Evolutionary conservation across 1,140 invertebrate genomes (phyloP), one percentile per base, ranked within the genome.

Genomic region (Diorhabda elongata): DNA sequence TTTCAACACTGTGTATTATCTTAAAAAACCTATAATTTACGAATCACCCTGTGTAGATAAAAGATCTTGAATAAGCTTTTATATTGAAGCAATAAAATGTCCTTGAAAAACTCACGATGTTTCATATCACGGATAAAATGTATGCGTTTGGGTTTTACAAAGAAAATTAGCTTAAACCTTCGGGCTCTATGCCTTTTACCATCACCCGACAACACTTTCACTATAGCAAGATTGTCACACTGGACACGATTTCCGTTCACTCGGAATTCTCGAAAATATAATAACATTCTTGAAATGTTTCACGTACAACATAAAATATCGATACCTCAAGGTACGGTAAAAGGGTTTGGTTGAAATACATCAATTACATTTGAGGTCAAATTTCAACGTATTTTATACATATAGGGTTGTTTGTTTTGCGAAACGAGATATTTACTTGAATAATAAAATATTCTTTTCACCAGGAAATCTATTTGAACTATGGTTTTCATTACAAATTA

Each of bases 221-320:
- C 6, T 52, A 52, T 52, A 52, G 47, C 47, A 3, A 52, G n/a
- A 52, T 52, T 52, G 47, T 52, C 47, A 52, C 47, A 52, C 47
- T 52, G 47, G 47, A 52, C 47, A 52, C 47, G 47, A 52, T 52
- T 52, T n/a, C n/a, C 47, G 47, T 52, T 52, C 47, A 52, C 47
- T 52, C n/a, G 47, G 47, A 52, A 52, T 8, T 52, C 47, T 52
- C 47, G 6, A n/a, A 52, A 52, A n/a, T 6, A 52, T 52, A 52
- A 8, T 52, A 52, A 52, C 47, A 52, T 52, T 52, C 47, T 52
- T 52, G 47, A 52, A 52, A 52, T 52, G 47, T 52, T 52, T 52
- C n/a, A 52, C 6, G 47, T 6, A 52, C 47, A n/a, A 52, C 6
- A 52, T 52, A 52, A 52, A 52, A 52, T 52, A 52, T 52, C 47